Base-by-base conservation (phyloP, 2,797 vertebrate species). In the Muscicapa striata region DNA sequence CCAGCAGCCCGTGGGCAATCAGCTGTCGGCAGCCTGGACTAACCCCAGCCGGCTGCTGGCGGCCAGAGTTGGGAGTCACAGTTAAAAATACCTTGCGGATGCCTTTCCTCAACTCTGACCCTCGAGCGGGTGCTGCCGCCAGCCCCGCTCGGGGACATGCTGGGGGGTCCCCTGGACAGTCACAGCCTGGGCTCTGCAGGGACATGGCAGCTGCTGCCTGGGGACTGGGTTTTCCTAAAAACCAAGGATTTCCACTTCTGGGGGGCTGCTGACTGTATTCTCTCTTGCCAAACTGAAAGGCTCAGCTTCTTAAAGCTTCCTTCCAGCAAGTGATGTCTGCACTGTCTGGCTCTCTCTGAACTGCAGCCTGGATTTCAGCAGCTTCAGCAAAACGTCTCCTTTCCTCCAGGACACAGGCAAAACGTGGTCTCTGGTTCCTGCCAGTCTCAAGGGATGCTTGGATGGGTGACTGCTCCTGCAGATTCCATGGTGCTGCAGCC, bases 31-130 rank as follows among this genome's bases (percentile, higher is more conserved):
- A 48, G 78, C 54, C 10, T 0, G 79, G 45, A 70, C 55, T 45
- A 93, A 89, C 87, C 81, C 73, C 73, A 34, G 61, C 36, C 20
- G 2, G 17, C 78, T 84, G 89, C 87, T n/a, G 66, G 67, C 9
- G 7, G 92, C 62, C 6, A 2, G 51, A 49, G 54, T 34, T 49
- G 6, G 24, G 82, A 92, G 54, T 84, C 85, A 32, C 59, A 83
- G 94, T 92, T 97, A 94, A 94, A 96, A 95, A 96, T 95, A 91
- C 73, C 86, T 86, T 51, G 46, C 2, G 11, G 93, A 93, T 95
- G 95, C 87, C 86, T 90, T 84, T 92, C 77, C 88, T 94, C 88
- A 89, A 82, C 92, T 81, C 63, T 66, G 94, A 95, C 94, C 92
- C 81, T 0, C 0, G 1, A 75, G 79, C 32, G 5, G 0, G 29